A percentile compares a stretch with the other conserved stretches of the same genome.
phyloP scores from a whole-genome alignment of 2,113 vertebrate species.

The Psephotus haematonotus region DNA sequence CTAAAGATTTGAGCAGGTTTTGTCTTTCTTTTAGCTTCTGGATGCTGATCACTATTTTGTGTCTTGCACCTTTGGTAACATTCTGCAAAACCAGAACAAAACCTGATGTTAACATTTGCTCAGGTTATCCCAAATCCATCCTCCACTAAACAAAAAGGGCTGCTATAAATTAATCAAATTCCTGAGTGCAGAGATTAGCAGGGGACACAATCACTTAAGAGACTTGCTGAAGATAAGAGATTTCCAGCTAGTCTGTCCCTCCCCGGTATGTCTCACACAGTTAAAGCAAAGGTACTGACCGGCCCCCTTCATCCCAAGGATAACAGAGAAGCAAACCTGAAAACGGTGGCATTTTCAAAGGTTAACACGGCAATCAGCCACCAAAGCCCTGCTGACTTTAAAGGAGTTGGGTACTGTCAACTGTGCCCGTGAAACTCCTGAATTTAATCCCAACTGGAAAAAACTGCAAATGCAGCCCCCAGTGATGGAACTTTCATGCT shows the following conservation, averaged over 20 bases:
- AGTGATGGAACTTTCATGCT: neutral
- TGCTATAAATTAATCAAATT: neutral
- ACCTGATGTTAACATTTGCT: neutral
- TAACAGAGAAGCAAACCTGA: neutral
- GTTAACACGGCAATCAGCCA: neutral
- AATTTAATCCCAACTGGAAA: neutral
- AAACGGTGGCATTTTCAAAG: neutral
- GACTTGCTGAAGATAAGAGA: neutral
- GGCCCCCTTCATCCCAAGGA: neutral
- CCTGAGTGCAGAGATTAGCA: neutral
- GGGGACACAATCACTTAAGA: neutral
- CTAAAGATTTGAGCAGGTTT: conserved; percentile 91
- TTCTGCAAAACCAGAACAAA: conserved; percentile 79
- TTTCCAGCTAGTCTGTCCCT: neutral
- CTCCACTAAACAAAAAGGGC: neutral
- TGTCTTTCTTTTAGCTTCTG: conserved; percentile 97
- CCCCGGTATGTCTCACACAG: neutral
- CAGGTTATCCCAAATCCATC: neutral
- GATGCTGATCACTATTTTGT: conserved; percentile 99
- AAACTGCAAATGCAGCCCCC: neutral
- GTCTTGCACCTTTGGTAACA: conserved; percentile 97
- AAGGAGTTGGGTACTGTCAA: neutral
- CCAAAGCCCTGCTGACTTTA: neutral
- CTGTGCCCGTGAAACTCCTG: neutral
- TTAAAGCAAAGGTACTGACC: neutral